These are phyloP conservation scores for Podarcis raffonei DNA, from an alignment of 2,113 vertebrate species.

Conservation along the genomic window DNA sequence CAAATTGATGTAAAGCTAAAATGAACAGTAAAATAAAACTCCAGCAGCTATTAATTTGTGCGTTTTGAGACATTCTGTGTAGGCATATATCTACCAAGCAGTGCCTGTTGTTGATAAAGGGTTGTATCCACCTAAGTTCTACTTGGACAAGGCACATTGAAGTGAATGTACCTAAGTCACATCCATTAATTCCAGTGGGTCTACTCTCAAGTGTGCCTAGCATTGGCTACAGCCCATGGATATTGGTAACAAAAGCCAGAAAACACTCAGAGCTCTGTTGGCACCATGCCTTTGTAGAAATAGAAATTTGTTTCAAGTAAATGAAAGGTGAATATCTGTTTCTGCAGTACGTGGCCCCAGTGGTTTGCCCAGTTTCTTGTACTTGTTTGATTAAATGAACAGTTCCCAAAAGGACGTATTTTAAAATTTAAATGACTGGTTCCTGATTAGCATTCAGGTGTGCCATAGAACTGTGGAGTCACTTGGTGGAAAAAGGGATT, in stretches of 20 bases:
- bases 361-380: background rate
- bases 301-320: constrained; percentile 4
- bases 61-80: background rate
- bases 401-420: background rate
- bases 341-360: background rate
- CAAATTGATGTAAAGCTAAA: too few relatives aligned
- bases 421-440: constrained; percentile 18
- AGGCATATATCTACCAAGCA: background rate
- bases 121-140: too few relatives aligned
- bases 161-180: background rate
- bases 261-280: background rate
- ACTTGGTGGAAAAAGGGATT: background rate
- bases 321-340: background rate
- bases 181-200: background rate
- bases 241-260: background rate
- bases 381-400: background rate
- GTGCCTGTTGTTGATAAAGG: too few relatives aligned
- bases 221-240: too few relatives aligned
- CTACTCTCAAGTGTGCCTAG: too few relatives aligned
- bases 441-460: constrained; percentile 17
- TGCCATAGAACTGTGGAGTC: background rate
- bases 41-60: background rate
- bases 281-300: background rate
- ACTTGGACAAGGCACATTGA: too few relatives aligned
- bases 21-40: background rate